Conservation (phyloP, 2,797 vertebrate genomes). For the Taeniopygia guttata region DNA sequence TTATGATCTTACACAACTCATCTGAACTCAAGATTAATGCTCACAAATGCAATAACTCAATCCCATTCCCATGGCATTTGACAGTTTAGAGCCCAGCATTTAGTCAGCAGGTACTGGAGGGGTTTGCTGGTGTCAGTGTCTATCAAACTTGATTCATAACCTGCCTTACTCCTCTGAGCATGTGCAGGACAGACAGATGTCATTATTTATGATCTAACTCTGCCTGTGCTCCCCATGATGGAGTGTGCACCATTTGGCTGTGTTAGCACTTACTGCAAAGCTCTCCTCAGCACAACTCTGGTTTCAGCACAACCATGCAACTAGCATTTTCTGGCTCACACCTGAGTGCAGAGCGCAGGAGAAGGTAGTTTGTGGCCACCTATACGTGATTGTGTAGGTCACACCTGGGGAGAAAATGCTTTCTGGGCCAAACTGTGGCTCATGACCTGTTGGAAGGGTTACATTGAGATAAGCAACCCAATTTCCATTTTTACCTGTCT, state of each 20-base stretch:
- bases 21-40: neutral
- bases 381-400: fast-evolving
- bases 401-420: neutral
- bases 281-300: neutral
- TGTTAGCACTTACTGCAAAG: neutral
- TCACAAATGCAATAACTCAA: neutral
- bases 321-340: neutral
- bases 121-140: neutral
- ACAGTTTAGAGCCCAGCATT: neutral
- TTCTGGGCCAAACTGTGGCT: neutral
- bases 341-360: neutral
- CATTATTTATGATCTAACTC: neutral
- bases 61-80: neutral
- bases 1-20: neutral
- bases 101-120: neutral
- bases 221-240: neutral
- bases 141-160: slow-evolving; percentile 7
- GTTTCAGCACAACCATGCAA: neutral
- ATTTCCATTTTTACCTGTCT: slow-evolving; percentile 7
- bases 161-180: neutral
- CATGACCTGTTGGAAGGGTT: neutral
- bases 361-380: neutral
- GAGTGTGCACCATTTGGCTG: neutral
- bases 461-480: neutral
- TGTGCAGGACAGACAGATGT: neutral